A percentile compares a stretch with the other conserved stretches of the same genome.
Conservation (phyloP, 2,113 vertebrate species). For the Pogona vitticeps region DNA sequence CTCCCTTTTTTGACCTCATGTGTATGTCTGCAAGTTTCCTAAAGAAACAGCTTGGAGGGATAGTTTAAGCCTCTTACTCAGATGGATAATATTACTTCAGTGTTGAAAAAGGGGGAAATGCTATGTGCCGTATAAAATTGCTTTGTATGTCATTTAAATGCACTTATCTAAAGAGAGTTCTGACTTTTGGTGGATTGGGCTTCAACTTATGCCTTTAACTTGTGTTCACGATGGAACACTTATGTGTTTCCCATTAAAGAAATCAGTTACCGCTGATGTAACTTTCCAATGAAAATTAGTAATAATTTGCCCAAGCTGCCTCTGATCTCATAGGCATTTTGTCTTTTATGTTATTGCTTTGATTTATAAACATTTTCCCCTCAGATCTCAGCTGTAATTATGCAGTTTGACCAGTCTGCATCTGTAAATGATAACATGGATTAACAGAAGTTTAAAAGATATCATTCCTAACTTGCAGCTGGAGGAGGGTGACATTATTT, state of each 20-base stretch:
- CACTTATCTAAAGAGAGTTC: not conserved
- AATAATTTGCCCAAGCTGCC: slow-evolving; percentile 57
- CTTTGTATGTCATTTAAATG: not conserved
- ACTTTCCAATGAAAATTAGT: slow-evolving; percentile 58
- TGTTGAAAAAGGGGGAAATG: too few relatives aligned
- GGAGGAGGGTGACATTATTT: slow-evolving; percentile 62
- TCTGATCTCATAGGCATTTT: slow-evolving; percentile 28
- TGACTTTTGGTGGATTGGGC: not conserved
- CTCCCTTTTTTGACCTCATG: too few relatives aligned
- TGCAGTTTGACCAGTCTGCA: slow-evolving; percentile 54
- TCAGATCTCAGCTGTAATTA: slow-evolving; percentile 49
- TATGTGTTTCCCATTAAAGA: not conserved
- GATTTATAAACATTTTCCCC: slow-evolving; percentile 25
- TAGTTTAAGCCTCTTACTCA: too few relatives aligned
- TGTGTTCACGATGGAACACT: not conserved
- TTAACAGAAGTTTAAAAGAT: slow-evolving; percentile 57
- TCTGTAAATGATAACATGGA: slow-evolving; percentile 69
- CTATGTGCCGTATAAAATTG: too few relatives aligned
- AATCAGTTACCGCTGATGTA: not conserved
- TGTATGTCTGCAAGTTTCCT: too few relatives aligned
- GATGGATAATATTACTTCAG: too few relatives aligned
- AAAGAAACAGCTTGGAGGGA: too few relatives aligned
- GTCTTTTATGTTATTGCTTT: slow-evolving; percentile 4
- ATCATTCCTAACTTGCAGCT: slow-evolving; percentile 49
- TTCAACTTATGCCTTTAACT: not conserved